Evolutionary conservation across 1,140 invertebrate species (phyloP).

Genomic region (Zelostemma sp.): DNA sequence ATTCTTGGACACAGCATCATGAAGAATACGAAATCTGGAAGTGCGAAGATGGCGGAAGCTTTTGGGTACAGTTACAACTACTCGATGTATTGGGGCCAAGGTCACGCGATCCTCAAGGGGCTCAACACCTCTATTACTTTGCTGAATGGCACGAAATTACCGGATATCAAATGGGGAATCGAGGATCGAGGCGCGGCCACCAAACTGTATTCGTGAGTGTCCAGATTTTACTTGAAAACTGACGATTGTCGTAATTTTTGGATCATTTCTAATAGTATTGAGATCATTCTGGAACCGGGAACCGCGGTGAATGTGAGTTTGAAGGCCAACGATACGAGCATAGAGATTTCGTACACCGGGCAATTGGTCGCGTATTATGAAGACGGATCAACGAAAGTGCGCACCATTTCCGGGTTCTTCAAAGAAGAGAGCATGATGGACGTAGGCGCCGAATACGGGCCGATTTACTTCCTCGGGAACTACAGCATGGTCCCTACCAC

Average conservation of each 20-base stretch:
- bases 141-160: slow-evolving; percentile 71
- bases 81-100: slow-evolving; percentile 81
- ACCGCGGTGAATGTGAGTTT: slow-evolving; percentile 85
- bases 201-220: slow-evolving; percentile 71
- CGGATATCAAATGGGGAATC: slow-evolving; percentile 79
- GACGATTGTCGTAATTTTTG: too few species aligned
- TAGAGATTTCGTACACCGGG: slow-evolving; percentile 80
- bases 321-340: slow-evolving; percentile 77
- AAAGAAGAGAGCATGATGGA: slow-evolving; percentile 77
- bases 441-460: slow-evolving; percentile 76
- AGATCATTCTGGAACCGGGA: slow-evolving; percentile 76
- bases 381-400: slow-evolving; percentile 70
- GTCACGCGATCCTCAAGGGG: slow-evolving; percentile 80
- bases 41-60: slow-evolving; percentile 75
- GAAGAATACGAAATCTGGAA: slow-evolving; percentile 72
- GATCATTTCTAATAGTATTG: slow-evolving; percentile 63
- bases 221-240: not conserved
- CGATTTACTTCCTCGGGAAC: slow-evolving; percentile 81
- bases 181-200: slow-evolving; percentile 72
- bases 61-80: slow-evolving; percentile 79
- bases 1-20: slow-evolving; percentile 75
- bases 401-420: slow-evolving; percentile 72
- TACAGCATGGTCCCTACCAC: slow-evolving; percentile 83
- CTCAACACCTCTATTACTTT: slow-evolving; percentile 78
- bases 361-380: slow-evolving; percentile 79